A percentile compares a stretch with the other conserved stretches of the same genome.
Evolutionary conservation across 1,140 invertebrate species (phyloP).

Genomic region (Macrobrachium rosenbergii): DNA sequence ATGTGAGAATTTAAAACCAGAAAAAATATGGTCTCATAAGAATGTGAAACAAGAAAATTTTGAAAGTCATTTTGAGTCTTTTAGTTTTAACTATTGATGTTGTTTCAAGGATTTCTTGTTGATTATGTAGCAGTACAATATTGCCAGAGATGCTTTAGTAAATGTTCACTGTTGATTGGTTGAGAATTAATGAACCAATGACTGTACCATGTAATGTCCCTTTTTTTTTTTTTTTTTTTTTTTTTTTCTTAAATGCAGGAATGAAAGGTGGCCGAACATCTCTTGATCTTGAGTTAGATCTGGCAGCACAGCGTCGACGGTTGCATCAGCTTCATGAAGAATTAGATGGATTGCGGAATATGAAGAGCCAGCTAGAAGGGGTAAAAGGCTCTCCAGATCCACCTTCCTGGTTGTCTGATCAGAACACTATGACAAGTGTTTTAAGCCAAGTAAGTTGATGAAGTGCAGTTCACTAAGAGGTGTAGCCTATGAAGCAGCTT

Average conservation of each 20-base stretch:
- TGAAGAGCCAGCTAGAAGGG: conserved; percentile 81
- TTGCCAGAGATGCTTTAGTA: too few species aligned
- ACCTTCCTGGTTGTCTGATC: conserved; percentile 73
- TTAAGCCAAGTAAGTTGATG: conserved; percentile 72
- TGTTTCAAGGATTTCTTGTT: too few species aligned
- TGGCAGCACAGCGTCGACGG: conserved; percentile 85
- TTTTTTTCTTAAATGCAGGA: conserved; percentile 67
- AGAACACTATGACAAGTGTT: conserved; percentile 56
- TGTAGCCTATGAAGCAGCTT: too few species aligned
- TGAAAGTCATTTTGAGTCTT: too few species aligned
- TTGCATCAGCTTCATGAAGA: conserved; percentile 87
- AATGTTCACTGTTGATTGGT: too few species aligned
- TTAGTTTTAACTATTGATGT: too few species aligned
- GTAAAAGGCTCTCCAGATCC: conserved; percentile 85
- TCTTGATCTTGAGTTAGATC: conserved; percentile 91
- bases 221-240: not conserved
- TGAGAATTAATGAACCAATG: too few species aligned
- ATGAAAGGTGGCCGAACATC: conserved; percentile 80
- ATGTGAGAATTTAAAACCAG: too few species aligned
- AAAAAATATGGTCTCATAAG: too few species aligned
- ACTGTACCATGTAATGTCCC: not conserved
- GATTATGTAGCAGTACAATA: too few species aligned
- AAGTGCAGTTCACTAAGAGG: not conserved
- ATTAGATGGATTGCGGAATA: conserved; percentile 82
- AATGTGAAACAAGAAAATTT: too few species aligned